A percentile compares a stretch with the other conserved stretches of the same genome.
phyloP scores from a whole-genome alignment of 2,888 invertebrate genomes.

The Drosophila kuntzei region DNA sequence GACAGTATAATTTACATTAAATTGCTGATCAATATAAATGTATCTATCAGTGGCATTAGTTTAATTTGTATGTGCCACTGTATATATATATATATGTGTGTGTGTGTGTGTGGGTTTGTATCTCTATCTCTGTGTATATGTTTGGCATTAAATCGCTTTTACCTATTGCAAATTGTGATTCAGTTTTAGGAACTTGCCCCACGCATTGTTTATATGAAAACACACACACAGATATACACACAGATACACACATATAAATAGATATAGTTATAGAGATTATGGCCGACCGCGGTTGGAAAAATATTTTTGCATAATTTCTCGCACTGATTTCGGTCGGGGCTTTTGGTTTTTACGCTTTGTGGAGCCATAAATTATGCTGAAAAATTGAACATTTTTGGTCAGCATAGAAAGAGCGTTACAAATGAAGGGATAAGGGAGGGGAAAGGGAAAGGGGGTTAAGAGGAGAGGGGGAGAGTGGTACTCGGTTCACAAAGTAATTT shows the following conservation, averaged over 20 bases:
- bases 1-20: conserved; percentile 79
- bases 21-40: conserved; percentile 81
- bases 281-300: conserved; percentile 53
- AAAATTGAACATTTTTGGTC: conserved; percentile 55
- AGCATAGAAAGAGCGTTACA: not conserved
- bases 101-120: conserved; percentile 14
- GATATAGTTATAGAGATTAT: conserved; percentile 47
- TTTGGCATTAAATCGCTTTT: conserved; percentile 62
- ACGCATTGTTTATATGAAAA: conserved; percentile 26
- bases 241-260: conserved; percentile 16
- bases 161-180: conserved; percentile 56
- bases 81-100: conserved; percentile 21
- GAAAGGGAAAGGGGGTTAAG: not conserved
- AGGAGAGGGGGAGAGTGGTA: not conserved
- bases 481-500: conserved; percentile 69
- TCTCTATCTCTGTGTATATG: conserved; percentile 5
- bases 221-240: conserved; percentile 8
- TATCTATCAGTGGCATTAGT: conserved; percentile 74
- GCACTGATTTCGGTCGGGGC: conserved; percentile 66
- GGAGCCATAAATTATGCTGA: conserved; percentile 76
- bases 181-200: conserved; percentile 1
- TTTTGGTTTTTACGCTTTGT: conserved; percentile 75
- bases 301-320: conserved; percentile 80
- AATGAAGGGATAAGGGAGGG: not conserved
- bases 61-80: conserved; percentile 64